A percentile compares a stretch with the other conserved stretches of the same genome.
These are phyloP conservation scores for Tragelaphus imberbis DNA, from an alignment of 2,113 vertebrate species.

Conservation along the genomic window DNA sequence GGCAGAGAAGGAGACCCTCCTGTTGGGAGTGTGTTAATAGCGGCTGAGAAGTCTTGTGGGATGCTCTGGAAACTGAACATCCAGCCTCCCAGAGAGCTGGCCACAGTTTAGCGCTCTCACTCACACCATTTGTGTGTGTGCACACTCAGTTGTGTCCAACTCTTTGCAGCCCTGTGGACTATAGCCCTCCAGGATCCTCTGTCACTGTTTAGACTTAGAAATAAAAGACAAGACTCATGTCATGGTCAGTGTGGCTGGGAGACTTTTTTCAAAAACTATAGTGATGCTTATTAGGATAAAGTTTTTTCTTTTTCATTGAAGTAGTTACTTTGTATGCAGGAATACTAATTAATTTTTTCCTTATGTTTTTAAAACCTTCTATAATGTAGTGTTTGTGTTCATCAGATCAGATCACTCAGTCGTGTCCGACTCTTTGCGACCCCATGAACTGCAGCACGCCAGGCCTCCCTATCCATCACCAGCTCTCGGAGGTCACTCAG, in stretches of 20 bases:
- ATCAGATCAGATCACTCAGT: no score
- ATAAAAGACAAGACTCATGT: background rate
- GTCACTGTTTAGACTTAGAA: background rate
- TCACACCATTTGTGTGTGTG: background rate
- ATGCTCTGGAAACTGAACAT: background rate
- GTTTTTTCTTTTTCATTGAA: background rate
- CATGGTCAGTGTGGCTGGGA: background rate
- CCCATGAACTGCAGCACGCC: no score
- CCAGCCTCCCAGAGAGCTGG: background rate
- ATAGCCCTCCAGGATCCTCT: background rate
- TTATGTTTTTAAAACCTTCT: conserved; percentile 18
- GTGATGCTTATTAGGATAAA: background rate
- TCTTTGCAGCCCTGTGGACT: background rate
- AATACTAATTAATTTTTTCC: background rate
- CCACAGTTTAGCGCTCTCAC: background rate
- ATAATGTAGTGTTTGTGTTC: background rate
- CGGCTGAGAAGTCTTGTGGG: background rate
- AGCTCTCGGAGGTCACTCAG: no score
- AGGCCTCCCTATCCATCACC: no score
- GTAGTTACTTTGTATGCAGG: background rate
- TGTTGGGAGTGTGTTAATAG: background rate
- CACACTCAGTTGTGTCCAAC: background rate
- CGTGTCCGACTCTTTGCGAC: no score
- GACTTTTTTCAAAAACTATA: background rate
- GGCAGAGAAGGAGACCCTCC: background rate